These are phyloP conservation scores for Diacarnus erythraeanus DNA, from an alignment of 37 sponge, comb jelly and placozoan species.

Conservation along the genomic window DNA sequence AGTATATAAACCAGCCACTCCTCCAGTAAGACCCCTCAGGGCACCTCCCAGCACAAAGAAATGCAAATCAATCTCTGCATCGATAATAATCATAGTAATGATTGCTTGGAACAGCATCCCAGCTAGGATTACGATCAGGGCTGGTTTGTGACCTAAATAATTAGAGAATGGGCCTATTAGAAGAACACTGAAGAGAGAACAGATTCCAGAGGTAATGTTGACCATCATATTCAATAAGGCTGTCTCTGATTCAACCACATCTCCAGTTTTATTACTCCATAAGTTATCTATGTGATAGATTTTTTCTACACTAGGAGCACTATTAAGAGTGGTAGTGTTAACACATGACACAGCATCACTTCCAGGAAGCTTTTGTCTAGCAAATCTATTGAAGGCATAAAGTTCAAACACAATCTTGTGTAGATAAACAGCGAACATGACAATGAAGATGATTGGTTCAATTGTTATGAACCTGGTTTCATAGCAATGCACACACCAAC, in stretches of 20 bases:
- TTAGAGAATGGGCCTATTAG: conserved; percentile 58
- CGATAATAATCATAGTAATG: conserved; percentile 16
- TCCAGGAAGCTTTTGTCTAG: neutral
- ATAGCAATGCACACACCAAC: conserved; percentile 4
- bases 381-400: conserved; percentile 50
- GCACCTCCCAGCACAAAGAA: conserved; percentile 25
- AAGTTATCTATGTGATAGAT: neutral
- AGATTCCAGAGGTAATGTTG: neutral
- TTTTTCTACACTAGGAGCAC: neutral
- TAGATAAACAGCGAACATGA: conserved; percentile 42
- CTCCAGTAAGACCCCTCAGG: conserved; percentile 42
- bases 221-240: conserved; percentile 30
- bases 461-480: conserved; percentile 38
- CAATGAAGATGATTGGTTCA: conserved; percentile 59
- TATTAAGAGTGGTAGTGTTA: neutral
- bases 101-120: conserved; percentile 9
- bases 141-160: conserved; percentile 41
- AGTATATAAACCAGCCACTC: conserved; percentile 48
- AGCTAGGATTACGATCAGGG: conserved; percentile 13
- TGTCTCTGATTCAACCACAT: conserved; percentile 21
- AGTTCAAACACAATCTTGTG: conserved; percentile 42
- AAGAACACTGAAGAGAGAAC: conserved; percentile 30
- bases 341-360: neutral
- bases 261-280: conserved; percentile 2
- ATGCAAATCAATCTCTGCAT: conserved; percentile 20